These are phyloP conservation scores for Onychorhynchus coronatus DNA, from an alignment of 2,113 vertebrate genomes.

Conservation along the genomic window DNA sequence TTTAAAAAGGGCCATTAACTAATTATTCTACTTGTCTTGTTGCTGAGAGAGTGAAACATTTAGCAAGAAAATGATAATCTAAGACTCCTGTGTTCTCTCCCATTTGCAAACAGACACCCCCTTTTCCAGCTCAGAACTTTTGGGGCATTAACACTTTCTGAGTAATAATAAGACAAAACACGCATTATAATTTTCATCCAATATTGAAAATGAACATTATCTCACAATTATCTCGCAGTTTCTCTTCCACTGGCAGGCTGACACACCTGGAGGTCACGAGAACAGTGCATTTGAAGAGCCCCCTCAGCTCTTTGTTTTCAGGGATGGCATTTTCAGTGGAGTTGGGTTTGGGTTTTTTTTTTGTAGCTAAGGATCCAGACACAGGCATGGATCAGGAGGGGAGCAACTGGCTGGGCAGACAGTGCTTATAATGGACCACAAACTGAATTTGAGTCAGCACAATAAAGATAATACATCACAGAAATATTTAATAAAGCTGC, in stretches of 20 bases:
- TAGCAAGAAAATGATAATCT: neutral
- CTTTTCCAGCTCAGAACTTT: neutral
- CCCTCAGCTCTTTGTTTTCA: neutral
- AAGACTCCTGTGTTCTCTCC: neutral
- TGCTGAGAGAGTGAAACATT: neutral
- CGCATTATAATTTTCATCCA: neutral
- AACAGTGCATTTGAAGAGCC: neutral
- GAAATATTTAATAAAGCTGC: neutral
- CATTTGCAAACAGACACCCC: neutral
- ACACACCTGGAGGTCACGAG: neutral
- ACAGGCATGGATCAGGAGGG: neutral
- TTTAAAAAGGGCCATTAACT: neutral
- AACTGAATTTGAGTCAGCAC: neutral
- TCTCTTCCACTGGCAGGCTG: neutral
- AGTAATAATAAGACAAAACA: neutral
- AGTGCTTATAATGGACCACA: neutral
- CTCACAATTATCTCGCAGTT: neutral
- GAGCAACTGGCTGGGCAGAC: neutral
- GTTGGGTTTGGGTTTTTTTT: neutral
- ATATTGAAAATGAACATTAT: neutral
- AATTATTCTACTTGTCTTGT: neutral
- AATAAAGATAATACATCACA: neutral
- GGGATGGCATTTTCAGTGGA: neutral
- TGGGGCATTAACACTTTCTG: neutral
- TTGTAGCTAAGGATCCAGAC: neutral